Evolutionary conservation across 2,888 invertebrate genomes (phyloP), one percentile per base, ranked within the genome.

Genomic region (Drosophila gaucha): DNA sequence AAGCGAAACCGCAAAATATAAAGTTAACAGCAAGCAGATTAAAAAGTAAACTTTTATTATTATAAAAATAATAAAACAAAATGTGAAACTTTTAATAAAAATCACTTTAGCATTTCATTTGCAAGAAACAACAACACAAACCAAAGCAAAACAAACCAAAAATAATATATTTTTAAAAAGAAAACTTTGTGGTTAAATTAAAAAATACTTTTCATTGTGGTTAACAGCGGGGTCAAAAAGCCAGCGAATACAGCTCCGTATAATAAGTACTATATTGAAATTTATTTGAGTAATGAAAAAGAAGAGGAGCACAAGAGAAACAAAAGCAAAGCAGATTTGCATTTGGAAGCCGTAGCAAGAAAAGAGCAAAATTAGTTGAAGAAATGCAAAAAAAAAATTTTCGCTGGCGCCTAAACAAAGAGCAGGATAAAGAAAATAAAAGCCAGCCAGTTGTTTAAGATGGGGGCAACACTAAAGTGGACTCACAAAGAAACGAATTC

Each of bases 141-240:
- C 14, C 3, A 35, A 14, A 24, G 59, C 18, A 49, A 63, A 35
- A 33, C n/a, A n/a, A n/a, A n/a, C n/a, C n/a, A 62, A 44, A 51
- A 47, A 26, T n/a, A 36, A 41, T 20, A 39, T 54, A 38, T 31
- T 35, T 58, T 67, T 51, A 36, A 46, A 68, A 73, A 59, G 44
- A 79, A 84, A 84, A 84, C 74, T 84, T 84, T 82, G 87, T 54
- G 84, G 87, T 76, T 71, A 85, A 87, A 84, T 87, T 85, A 84
- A 82, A 82, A 83, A 78, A 75, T 57, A 52, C 80, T 67, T 76
- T 63, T 62, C 66, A 60, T 60, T 75, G 77, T 58, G 76, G 73
- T 75, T 60, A 54, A 50, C 36, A 39, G 46, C 26, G n/a, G 24
- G 33, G 20, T 31, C 46, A 39, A 58, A 56, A 30, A 44, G 60